Conservation (phyloP, 2,888 invertebrate species). For the Diachrysia chrysitis region DNA sequence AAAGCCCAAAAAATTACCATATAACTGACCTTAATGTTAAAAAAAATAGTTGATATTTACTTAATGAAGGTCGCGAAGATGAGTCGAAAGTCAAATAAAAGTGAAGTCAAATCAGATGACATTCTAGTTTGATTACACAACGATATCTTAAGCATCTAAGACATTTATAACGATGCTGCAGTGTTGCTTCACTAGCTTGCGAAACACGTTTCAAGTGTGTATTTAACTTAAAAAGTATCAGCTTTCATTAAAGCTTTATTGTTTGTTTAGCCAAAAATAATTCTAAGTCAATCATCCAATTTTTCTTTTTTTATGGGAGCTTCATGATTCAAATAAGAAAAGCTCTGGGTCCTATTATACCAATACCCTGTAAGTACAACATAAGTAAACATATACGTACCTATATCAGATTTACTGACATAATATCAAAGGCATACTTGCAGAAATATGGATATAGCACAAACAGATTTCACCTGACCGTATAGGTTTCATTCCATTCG, state of each 20-base stretch:
- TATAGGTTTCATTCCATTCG: too few relatives aligned
- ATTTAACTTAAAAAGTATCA: background rate
- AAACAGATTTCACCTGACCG: background rate
- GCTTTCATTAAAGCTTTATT: background rate
- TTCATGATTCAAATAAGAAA: too few relatives aligned
- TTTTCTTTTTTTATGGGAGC: too few relatives aligned
- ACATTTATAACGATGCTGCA: conserved; percentile 45
- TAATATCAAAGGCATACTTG: background rate
- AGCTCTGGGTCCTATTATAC: too few relatives aligned
- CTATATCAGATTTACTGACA: background rate
- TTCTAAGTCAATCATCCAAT: background rate
- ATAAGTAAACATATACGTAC: background rate
- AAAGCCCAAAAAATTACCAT: background rate
- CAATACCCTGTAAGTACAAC: background rate
- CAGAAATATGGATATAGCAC: background rate
- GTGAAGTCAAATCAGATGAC: conserved; percentile 56
- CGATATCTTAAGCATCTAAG: conserved; percentile 50
- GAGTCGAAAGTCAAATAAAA: conserved; percentile 27
- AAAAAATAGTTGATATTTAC: conserved; percentile 19
- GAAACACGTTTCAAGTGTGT: conserved; percentile 26
- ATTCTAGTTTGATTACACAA: conserved; percentile 70
- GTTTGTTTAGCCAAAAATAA: background rate
- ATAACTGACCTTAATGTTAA: conserved; percentile 8
- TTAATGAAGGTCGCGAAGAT: conserved; percentile 31
- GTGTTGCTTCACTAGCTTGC: conserved; percentile 47